Evolutionary conservation across 2,797 vertebrate genomes (phyloP), one percentile per base, ranked within the genome.

Genomic region (Molossus molossus): DNA sequence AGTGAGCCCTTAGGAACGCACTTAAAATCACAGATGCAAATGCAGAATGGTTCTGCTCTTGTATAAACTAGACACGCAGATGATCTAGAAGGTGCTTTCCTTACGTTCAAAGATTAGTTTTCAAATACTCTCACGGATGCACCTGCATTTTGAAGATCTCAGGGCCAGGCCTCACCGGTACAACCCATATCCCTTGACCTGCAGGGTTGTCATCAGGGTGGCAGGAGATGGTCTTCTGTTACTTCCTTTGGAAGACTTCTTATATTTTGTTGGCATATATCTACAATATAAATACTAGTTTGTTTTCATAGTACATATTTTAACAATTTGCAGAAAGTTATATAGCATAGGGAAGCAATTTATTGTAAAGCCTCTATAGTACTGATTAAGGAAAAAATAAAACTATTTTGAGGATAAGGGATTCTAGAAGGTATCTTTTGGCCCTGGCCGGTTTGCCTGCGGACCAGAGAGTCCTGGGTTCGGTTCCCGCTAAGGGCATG

Each of bases 251-350:
- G 65, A 69, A 69, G 65, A 69, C 65, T 58, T 8, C 50, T 53
- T 53, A 53, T 53, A 10, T 53, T 9, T 92, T 98, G 98, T 98
- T 98, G 53, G 69, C 96, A 97, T 98, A 98, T 98, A 98, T 98
- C 98, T 98, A 97, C 98, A 98, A 98, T 98, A 98, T 98, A 98
- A 98, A 98, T 98, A 98, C 97, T 98, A 97, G 97, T 98, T 98
- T 98, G 91, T 98, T 98, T 98, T 97, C 98, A 98, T 97, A 97
- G 98, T 98, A 98, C 98, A 98, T 98, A 96, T 97, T 98, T 96
- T 92, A 95, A 98, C 97, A 98, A 97, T 97, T 97, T 97, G 95
- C 98, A 96, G 9, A 98, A 98, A 98, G 82, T 92, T 87, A 97
- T 97, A 91, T 98, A 97, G 96, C 95, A 94, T 95, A 97, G 96